Evolutionary conservation across 2,888 invertebrate species (phyloP).

Genomic region (Drosophila atripex): DNA sequence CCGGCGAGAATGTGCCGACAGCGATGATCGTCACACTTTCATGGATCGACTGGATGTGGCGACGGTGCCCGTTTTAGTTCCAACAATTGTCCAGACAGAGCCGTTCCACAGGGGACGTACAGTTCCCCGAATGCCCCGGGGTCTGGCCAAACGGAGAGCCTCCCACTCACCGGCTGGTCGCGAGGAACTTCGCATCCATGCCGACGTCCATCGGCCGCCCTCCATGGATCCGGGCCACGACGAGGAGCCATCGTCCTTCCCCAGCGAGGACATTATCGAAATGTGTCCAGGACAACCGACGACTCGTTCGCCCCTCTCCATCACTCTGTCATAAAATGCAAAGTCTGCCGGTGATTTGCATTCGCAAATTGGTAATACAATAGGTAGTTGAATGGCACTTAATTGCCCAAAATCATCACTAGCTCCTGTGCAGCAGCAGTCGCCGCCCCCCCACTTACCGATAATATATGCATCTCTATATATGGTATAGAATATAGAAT

Average conservation of each 20-base stretch:
- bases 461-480: slow-evolving; percentile 19
- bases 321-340: neutral
- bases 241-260: slow-evolving; percentile 2
- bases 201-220: slow-evolving; percentile 53
- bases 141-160: slow-evolving; percentile 4
- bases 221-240: no score
- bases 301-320: neutral
- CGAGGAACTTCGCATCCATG: slow-evolving; percentile 40
- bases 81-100: neutral
- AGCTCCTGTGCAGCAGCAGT: neutral
- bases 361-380: slow-evolving; percentile 68
- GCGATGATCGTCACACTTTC: slow-evolving; percentile 50
- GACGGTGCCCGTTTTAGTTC: neutral
- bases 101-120: neutral
- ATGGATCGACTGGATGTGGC: slow-evolving; percentile 40
- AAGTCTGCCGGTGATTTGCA: slow-evolving; percentile 53
- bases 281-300: slow-evolving; percentile 29
- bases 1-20: slow-evolving; percentile 14
- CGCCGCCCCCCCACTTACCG: no score
- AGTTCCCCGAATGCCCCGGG: neutral
- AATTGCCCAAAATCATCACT: neutral
- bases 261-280: slow-evolving; percentile 56
- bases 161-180: slow-evolving; percentile 62
- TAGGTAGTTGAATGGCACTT: slow-evolving; percentile 27
- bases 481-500: no score